Evolutionary conservation across 2,113 vertebrate genomes (phyloP), one percentile per base, ranked within the genome.

Genomic region (Empidonax alnorum): DNA sequence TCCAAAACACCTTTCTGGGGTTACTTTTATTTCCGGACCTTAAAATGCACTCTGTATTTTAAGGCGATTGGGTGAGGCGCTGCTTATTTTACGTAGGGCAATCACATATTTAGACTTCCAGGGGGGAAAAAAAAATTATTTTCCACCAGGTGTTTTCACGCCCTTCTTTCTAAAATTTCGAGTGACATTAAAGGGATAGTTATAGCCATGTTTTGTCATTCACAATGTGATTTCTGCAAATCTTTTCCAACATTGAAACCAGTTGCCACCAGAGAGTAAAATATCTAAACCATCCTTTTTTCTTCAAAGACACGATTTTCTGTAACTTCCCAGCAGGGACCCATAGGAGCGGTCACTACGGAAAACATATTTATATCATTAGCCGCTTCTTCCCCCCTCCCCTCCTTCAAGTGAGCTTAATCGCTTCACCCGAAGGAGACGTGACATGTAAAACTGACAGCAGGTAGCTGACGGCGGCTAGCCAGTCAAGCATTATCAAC

Each of bases 21-120:
- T 93, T 93, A 61, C 47, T 93, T 95, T 93, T 94, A 71, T 93
- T 96, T 94, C 92, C 33, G 50, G 56, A 35, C 47, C 74, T 71
- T 72, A 74, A 96, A 86, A 77, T 41, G 37, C 79, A 17, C 33
- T 49, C 41, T 8, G n/a, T 10, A 3, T 44, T 95, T 90, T 76
- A 59, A 77, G 50, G 33, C 83, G 46, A 14, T 62, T 47, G 75
- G 3, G 18, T 37, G 52, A 80, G 24, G 9, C 4, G 21, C 37
- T 67, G 19, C 41, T 81, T 74, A 81, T 90, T 94, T 81, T 53
- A 79, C 90, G 55, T 50, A 67, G 35, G 5, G 63, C 16, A 84
- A 37, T 52, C 20, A 31, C 35, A 20, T 59, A 37, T 67, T 90
- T 71, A 63, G 67, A 59, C 31, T 77, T 88, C 28, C 50, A 31